Percentiles rank a stretch among this genome's conserved stretches.
Conservation (phyloP, 2,888 invertebrate species). For the Sycophila texana region DNA sequence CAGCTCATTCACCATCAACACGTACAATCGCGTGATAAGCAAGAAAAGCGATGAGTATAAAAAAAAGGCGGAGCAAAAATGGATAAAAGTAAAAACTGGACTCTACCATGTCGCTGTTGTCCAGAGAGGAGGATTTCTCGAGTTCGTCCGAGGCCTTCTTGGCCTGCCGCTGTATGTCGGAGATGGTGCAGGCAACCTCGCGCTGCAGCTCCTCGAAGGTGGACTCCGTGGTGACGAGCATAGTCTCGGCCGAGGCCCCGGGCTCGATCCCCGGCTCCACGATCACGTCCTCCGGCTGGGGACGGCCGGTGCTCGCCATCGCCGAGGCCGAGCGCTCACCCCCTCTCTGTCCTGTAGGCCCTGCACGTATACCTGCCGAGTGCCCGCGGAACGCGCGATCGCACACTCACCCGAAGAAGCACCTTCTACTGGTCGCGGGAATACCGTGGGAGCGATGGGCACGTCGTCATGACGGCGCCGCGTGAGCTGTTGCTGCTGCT, state of each 20-base stretch:
- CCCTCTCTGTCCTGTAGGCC: not conserved
- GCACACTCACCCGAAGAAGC: not conserved
- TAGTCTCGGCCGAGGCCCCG: constrained; percentile 81
- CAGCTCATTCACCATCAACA: not conserved
- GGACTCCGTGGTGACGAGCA: constrained; percentile 84
- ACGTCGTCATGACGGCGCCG: constrained; percentile 26
- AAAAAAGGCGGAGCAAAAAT: too few relatives aligned
- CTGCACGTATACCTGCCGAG: not conserved
- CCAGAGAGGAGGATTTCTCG: constrained; percentile 37
- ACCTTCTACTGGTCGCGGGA: too few relatives aligned
- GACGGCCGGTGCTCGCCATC: not conserved
- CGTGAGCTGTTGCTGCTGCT: not conserved
- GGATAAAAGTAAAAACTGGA: not conserved
- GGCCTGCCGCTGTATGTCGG: constrained; percentile 70
- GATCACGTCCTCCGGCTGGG: constrained; percentile 41
- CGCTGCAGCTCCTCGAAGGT: constrained; percentile 81
- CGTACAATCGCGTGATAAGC: not conserved
- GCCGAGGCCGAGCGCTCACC: not conserved
- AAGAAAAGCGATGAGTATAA: not conserved
- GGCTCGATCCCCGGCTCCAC: constrained; percentile 75
- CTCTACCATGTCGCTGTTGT: constrained; percentile 44
- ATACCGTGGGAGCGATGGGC: not conserved
- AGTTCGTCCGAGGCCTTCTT: constrained; percentile 65
- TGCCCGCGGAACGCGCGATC: not conserved
- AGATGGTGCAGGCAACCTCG: constrained; percentile 77